Evolutionary conservation across 2,888 invertebrate species (phyloP).

Genomic region (Drosophila affinis): DNA sequence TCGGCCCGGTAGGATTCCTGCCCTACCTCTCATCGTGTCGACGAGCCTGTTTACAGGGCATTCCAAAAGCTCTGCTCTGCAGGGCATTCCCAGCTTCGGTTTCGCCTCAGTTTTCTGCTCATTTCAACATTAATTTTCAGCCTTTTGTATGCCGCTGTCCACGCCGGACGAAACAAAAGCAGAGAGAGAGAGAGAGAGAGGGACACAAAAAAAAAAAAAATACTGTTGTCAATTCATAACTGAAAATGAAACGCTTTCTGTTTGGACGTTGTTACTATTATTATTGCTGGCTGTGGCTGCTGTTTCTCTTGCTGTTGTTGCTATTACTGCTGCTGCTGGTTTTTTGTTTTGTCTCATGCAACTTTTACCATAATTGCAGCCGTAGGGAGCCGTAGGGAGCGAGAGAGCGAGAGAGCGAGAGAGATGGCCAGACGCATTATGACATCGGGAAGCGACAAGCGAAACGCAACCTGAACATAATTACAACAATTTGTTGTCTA

Average conservation of each 20-base stretch:
- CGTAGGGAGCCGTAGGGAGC: slow-evolving; percentile 22
- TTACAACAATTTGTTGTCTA: slow-evolving; percentile 78
- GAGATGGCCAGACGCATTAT: slow-evolving; percentile 62
- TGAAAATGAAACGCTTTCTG: slow-evolving; percentile 66
- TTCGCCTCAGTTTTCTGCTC: background rate
- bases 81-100: background rate
- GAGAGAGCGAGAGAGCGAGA: slow-evolving; percentile 1
- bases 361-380: slow-evolving; percentile 78
- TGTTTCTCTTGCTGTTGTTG: slow-evolving; percentile 9
- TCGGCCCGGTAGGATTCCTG: too few relatives aligned
- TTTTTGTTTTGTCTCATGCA: slow-evolving; percentile 58
- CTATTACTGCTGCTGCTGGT: slow-evolving; percentile 3
- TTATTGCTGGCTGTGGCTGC: slow-evolving; percentile 25
- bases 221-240: slow-evolving; percentile 65
- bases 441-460: slow-evolving; percentile 77
- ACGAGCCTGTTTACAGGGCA: too few relatives aligned
- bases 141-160: background rate
- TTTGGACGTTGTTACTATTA: slow-evolving; percentile 33
- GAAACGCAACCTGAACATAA: slow-evolving; percentile 74
- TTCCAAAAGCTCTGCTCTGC: background rate
- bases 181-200: slow-evolving; percentile 1
- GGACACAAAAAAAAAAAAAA: slow-evolving; percentile 47
- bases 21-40: too few relatives aligned
- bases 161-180: slow-evolving; percentile 11
- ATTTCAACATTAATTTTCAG: slow-evolving; percentile 1